A percentile compares a stretch with the other conserved stretches of the same genome.
phyloP scores from a whole-genome alignment of 2,888 invertebrate genomes.

The Antitype chi region DNA sequence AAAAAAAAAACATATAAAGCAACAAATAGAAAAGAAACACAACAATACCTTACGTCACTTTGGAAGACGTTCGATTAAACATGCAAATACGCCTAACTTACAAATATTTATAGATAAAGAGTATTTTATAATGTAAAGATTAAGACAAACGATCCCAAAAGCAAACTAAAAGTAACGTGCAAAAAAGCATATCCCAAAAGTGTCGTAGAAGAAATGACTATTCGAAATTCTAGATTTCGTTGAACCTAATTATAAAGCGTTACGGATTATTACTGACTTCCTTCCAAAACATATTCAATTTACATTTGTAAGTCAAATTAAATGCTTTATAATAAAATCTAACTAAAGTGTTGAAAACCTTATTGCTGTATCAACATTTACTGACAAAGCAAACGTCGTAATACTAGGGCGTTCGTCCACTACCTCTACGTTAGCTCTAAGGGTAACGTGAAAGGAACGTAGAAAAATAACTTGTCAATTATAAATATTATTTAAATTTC shows the following conservation, averaged over 20 bases:
- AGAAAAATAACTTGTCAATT: conserved; percentile 90
- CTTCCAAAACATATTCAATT: conserved; percentile 81
- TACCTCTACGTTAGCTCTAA: conserved; percentile 76
- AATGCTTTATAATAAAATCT: conserved; percentile 56
- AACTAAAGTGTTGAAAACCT: conserved; percentile 59
- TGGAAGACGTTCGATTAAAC: conserved; percentile 90
- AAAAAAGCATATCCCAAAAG: conserved; percentile 82
- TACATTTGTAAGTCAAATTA: conserved; percentile 67
- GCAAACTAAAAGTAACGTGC: conserved; percentile 79
- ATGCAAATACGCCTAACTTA: conserved; percentile 88
- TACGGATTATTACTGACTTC: conserved; percentile 86
- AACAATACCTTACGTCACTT: conserved; percentile 86
- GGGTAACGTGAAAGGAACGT: conserved; percentile 85
- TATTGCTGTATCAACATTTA: conserved; percentile 76
- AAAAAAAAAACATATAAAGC: conserved; percentile 42
- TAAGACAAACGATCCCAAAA: conserved; percentile 68
- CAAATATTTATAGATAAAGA: conserved; percentile 78
- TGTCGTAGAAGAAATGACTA: conserved; percentile 84
- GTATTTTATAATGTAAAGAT: conserved; percentile 75
- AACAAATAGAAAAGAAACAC: conserved; percentile 62
- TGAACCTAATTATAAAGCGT: conserved; percentile 90
- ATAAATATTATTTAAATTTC: conserved; percentile 87
- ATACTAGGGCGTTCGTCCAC: conserved; percentile 63
- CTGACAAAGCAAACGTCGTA: conserved; percentile 70
- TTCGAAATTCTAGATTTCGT: conserved; percentile 87